Percentiles rank a stretch among this genome's conserved stretches.
phyloP scores from a whole-genome alignment of 1,140 invertebrate species.

The Contarinia nasturtii region DNA sequence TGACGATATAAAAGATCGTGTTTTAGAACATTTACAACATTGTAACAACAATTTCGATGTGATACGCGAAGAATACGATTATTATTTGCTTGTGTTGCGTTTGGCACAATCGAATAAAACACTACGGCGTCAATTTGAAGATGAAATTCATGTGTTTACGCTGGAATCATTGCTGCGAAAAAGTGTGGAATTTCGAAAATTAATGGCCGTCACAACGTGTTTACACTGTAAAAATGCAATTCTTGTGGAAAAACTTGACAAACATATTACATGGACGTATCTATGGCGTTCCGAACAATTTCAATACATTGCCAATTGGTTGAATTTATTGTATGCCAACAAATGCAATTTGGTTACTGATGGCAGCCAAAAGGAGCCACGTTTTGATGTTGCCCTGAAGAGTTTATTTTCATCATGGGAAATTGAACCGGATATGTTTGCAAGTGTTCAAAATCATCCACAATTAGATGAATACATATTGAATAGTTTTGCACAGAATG shows the following conservation, averaged over 20 bases:
- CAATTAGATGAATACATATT: background rate
- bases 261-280: background rate
- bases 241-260: background rate
- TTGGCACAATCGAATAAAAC: constrained; percentile 6
- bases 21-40: constrained; percentile 15
- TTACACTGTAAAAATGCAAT: background rate
- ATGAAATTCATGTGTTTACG: background rate
- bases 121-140: background rate
- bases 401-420: background rate
- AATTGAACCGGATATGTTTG: background rate
- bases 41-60: constrained; percentile 12
- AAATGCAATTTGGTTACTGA: background rate
- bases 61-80: constrained; percentile 12
- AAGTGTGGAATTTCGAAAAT: background rate
- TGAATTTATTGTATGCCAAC: no score
- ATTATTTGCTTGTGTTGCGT: constrained; percentile 16
- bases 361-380: background rate
- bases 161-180: background rate
- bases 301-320: no score
- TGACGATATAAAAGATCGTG: constrained; percentile 11
- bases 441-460: background rate
- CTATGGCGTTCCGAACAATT: background rate
- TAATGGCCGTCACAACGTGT: background rate
- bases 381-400: background rate
- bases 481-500: background rate